phyloP scores from a whole-genome alignment of 37 sponge, comb jelly and placozoan genomes.

The Axinella damicornis region DNA sequence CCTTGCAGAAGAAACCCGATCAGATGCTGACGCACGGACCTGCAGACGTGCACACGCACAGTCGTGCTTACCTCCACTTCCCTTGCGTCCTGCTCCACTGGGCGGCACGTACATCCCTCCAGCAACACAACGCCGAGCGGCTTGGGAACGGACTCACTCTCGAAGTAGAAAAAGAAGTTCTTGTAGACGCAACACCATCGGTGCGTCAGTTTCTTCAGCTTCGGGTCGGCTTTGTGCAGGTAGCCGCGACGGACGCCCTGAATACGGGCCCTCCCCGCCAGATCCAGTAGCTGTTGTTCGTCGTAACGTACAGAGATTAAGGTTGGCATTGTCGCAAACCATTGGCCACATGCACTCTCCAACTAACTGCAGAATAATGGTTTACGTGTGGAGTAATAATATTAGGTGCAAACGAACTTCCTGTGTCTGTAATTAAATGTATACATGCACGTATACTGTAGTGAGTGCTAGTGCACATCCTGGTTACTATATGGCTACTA shows the following conservation, averaged over 20 bases:
- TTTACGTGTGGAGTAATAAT: too few relatives aligned
- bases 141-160: constrained; percentile 40
- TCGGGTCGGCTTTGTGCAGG: constrained; percentile 53
- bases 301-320: constrained; percentile 33
- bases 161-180: constrained; percentile 65
- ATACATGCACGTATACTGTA: too few relatives aligned
- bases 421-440: too few relatives aligned
- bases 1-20: too few relatives aligned
- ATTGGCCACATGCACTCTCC: background rate
- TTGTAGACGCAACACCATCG: constrained; percentile 71
- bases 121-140: constrained; percentile 56
- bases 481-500: too few relatives aligned
- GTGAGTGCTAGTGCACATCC: too few relatives aligned
- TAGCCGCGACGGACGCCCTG: constrained; percentile 25
- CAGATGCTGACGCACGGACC: too few relatives aligned
- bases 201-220: constrained; percentile 24
- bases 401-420: too few relatives aligned
- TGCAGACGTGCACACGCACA: too few relatives aligned
- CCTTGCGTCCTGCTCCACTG: constrained; percentile 8
- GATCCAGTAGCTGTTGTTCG: constrained; percentile 55
- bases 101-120: constrained; percentile 42
- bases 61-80: constrained; percentile 35
- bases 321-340: constrained; percentile 11
- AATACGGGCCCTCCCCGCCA: constrained; percentile 35
- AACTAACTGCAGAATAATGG: too few relatives aligned